Evolutionary conservation across 2,113 vertebrate genomes (phyloP), one percentile per base, ranked within the genome.

Genomic region (Ctenomys sociabilis): DNA sequence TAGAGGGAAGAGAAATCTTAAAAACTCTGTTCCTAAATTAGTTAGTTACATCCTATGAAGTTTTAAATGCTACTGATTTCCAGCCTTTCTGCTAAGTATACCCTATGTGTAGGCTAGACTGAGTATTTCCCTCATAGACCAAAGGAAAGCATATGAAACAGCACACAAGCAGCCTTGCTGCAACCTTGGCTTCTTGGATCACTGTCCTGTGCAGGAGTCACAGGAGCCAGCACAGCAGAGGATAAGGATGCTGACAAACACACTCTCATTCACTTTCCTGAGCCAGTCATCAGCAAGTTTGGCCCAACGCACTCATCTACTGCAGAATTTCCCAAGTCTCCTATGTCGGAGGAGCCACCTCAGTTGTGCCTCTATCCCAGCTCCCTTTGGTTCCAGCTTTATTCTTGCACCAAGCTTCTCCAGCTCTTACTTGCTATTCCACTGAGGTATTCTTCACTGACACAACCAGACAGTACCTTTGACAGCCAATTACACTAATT

Each of bases 271-370:
- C 40, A 3, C 35, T 17, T 63, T n/a, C 52, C 24, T 80, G 4
- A 54, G 14, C 14, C 35, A 9, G 24, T 57, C 11, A 21, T 49
- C 10, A 88, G 10, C 2, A 64, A 4, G 24, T 49, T 68, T 37
- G 72, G 9, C 28, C 0, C 7, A 54, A 30, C 28, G 14, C 4
- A n/a, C 22, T 8, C 43, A 7, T 28, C 37, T 28, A 30, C 73
- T 35, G 19, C 32, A 57, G 73, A 9, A 13, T 1, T 8, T 61
- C 91, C 49, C 22, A 5, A 17, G 45, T 17, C 28, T 57, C 9
- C 40, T 57, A 9, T 28, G n/a, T 3, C 17, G 10, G 2, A 3
- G 5, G 16, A 35, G n/a, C 10, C 13, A 9, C 4, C 7, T 9
- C 4, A n/a, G 13, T 19, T 37, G 4, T 6, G 4, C 26, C 49